Evolutionary conservation across 2,113 vertebrate genomes (phyloP).

Genomic region (Mixornis gularis): DNA sequence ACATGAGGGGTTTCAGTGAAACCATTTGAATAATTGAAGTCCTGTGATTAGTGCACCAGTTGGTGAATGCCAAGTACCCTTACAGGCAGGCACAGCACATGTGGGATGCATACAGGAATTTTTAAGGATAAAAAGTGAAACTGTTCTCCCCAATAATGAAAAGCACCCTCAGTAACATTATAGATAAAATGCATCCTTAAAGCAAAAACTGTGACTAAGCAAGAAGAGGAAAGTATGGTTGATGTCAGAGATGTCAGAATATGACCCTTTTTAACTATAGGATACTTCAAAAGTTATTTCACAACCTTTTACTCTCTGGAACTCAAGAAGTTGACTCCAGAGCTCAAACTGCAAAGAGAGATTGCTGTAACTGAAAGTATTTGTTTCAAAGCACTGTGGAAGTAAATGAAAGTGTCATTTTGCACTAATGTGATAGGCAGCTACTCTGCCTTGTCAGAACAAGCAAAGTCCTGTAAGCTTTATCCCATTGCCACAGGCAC

Average conservation of each 20-base stretch:
- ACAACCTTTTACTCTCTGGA: slow-evolving; percentile 59
- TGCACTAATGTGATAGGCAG: slow-evolving; percentile 82
- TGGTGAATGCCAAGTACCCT: not conserved
- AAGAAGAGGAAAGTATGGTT: not conserved
- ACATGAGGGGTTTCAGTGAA: not conserved
- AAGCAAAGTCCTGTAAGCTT: slow-evolving; percentile 77
- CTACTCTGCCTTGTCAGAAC: slow-evolving; percentile 74
- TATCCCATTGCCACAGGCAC: slow-evolving; percentile 82
- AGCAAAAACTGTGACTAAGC: not conserved
- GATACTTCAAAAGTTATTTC: slow-evolving; percentile 67
- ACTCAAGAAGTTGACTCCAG: slow-evolving; percentile 58
- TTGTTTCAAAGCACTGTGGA: slow-evolving; percentile 75
- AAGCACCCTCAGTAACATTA: not conserved
- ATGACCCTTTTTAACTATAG: slow-evolving; percentile 13
- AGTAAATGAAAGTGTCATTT: slow-evolving; percentile 83
- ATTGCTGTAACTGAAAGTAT: slow-evolving; percentile 74
- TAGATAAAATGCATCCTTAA: not conserved
- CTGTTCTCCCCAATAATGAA: not conserved
- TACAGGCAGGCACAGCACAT: not conserved
- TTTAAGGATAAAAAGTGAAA: not conserved
- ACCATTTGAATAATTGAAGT: not conserved
- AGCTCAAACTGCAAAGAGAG: slow-evolving; percentile 67
- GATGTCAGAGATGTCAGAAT: not conserved
- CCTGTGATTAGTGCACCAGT: not conserved
- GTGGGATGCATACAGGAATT: not conserved